Percentiles rank a stretch among this genome's conserved stretches.
phyloP scores from a whole-genome alignment of 2,113 vertebrate genomes.

The Mustela nigripes region DNA sequence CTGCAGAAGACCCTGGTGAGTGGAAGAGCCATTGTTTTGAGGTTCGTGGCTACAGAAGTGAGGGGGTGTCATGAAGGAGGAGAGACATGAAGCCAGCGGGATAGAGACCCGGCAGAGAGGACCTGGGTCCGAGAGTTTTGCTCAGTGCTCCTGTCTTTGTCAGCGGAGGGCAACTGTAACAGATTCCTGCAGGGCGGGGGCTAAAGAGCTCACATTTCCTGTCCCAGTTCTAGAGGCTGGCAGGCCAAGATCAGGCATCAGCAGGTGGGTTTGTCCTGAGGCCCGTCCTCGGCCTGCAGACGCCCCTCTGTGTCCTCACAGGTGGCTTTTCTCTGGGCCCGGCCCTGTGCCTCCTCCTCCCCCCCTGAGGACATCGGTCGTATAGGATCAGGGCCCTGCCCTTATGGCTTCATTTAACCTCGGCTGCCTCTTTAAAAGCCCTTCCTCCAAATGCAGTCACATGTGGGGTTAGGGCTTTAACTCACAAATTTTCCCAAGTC shows the following conservation, averaged over 20 bases:
- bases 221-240: background rate
- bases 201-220: rapidly evolving
- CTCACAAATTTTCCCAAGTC: background rate
- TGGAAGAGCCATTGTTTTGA: background rate
- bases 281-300: background rate
- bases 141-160: rapidly evolving
- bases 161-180: rapidly evolving
- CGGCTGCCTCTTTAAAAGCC: background rate
- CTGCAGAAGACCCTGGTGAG: background rate
- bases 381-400: background rate
- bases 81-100: background rate
- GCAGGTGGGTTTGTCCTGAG: background rate
- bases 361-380: background rate
- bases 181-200: rapidly evolving
- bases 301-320: background rate
- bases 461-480: background rate
- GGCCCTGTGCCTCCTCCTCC: background rate
- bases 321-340: background rate
- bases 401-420: background rate
- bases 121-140: rapidly evolving
- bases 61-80: background rate
- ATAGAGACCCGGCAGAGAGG: rapidly evolving
- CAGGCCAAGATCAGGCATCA: background rate
- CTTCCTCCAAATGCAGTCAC: background rate
- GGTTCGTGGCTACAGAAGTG: background rate